Percentiles rank a stretch among this genome's conserved stretches.
Conservation (phyloP, 2,797 vertebrate genomes). For the Sebastes flavidus region DNA sequence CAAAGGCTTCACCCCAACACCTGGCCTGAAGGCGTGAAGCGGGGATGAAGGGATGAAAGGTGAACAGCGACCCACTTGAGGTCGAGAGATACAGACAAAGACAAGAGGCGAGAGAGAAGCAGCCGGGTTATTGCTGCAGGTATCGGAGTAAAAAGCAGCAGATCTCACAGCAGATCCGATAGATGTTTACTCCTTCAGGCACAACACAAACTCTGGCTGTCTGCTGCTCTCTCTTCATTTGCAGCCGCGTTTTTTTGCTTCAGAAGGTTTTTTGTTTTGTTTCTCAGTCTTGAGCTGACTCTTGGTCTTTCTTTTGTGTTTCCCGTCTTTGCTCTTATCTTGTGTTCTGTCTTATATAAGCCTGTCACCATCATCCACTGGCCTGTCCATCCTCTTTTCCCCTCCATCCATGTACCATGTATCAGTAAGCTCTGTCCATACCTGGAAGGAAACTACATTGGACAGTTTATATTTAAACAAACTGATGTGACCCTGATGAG, state of each 20-base stretch:
- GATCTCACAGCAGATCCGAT: slow-evolving; percentile 27
- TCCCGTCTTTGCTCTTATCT: not conserved
- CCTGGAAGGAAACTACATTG: not conserved
- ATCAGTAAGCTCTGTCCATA: not conserved
- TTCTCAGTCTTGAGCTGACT: slow-evolving; percentile 15
- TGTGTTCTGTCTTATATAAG: not conserved
- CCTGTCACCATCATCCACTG: slow-evolving; percentile 1
- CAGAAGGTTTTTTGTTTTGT: slow-evolving; percentile 35
- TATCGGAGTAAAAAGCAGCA: slow-evolving; percentile 29
- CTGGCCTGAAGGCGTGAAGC: slow-evolving; percentile 46
- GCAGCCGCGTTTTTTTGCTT: slow-evolving; percentile 9
- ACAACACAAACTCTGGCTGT: slow-evolving; percentile 30
- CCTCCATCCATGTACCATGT: not conserved
- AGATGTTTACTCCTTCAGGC: slow-evolving; percentile 62
- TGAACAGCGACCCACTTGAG: slow-evolving; percentile 31
- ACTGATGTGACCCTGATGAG: not conserved
- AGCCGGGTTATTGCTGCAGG: slow-evolving; percentile 33
- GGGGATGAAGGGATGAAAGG: slow-evolving; percentile 54
- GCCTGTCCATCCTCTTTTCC: not conserved
- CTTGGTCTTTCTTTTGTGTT: slow-evolving; percentile 5
- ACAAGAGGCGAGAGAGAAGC: slow-evolving; percentile 1
- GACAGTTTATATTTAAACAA: not conserved
- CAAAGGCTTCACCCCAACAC: slow-evolving; percentile 50
- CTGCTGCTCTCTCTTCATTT: slow-evolving; percentile 28
- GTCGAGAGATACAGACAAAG: slow-evolving; percentile 45